phyloP scores from a whole-genome alignment of 2,797 vertebrate species.

The Helostoma temminkii region DNA sequence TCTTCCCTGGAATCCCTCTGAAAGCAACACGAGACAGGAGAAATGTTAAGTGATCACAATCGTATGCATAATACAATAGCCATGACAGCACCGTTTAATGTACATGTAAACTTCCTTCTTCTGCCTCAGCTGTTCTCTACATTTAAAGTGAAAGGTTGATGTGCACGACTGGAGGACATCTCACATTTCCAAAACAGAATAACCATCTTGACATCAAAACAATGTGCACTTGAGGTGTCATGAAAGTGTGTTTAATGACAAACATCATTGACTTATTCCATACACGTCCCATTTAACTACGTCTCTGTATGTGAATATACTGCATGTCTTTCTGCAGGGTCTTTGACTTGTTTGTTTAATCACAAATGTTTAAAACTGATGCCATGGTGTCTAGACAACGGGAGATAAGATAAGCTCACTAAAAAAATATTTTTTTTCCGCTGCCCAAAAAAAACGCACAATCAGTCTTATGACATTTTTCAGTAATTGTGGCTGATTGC shows the following conservation, averaged over 20 bases:
- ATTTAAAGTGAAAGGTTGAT: not conserved
- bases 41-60: slow-evolving; percentile 9
- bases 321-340: not conserved
- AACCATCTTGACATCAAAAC: not conserved
- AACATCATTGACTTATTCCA: too few species aligned
- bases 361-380: not conserved
- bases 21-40: slow-evolving; percentile 11
- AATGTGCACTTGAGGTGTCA: not conserved
- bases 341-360: slow-evolving; percentile 1
- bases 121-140: too few species aligned
- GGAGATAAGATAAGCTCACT: not conserved
- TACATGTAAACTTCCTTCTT: not conserved
- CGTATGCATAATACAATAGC: not conserved
- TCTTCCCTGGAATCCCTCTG: slow-evolving; percentile 93
- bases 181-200: not conserved
- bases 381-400: not conserved
- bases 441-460: not conserved
- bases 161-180: not conserved
- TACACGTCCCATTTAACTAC: too few species aligned
- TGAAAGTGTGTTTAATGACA: too few species aligned
- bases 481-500: slow-evolving; percentile 17
- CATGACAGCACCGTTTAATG: not conserved
- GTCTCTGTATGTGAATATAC: not conserved
- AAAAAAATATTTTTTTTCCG: not conserved
- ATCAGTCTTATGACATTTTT: slow-evolving; percentile 21